Conservation (phyloP, 2,888 invertebrate species). For the Agonopterix heracliana region DNA sequence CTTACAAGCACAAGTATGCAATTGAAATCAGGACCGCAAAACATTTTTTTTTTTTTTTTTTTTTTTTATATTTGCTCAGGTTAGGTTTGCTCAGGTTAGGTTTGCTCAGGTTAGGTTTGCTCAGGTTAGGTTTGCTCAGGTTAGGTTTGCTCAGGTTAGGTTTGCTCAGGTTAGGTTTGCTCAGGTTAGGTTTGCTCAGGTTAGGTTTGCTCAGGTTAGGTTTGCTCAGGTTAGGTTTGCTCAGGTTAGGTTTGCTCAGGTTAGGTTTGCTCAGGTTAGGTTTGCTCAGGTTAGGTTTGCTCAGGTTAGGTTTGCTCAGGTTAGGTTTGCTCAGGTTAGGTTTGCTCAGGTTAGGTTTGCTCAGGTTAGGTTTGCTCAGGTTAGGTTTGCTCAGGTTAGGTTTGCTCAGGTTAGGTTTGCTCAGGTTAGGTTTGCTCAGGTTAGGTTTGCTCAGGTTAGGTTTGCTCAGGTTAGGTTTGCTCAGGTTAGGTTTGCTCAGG, state of each 20-base stretch:
- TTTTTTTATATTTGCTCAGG: neutral
- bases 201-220: constrained; percentile 2
- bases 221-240: neutral
- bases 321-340: neutral
- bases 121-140: constrained; percentile 6
- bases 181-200: neutral
- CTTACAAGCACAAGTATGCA: no score
- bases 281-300: neutral
- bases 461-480: constrained; percentile 12
- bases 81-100: constrained; percentile 1
- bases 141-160: constrained; percentile 6
- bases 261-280: neutral
- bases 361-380: neutral
- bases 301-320: neutral
- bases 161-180: neutral
- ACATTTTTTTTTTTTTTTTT: no score
- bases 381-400: constrained; percentile 13
- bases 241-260: neutral
- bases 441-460: constrained; percentile 15
- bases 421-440: constrained; percentile 15
- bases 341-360: neutral
- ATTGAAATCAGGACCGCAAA: no score
- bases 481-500: constrained; percentile 5
- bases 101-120: constrained; percentile 7
- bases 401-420: constrained; percentile 15